Base-by-base conservation (phyloP, 2,888 invertebrate species). In the Lycaena phlaeas region DNA sequence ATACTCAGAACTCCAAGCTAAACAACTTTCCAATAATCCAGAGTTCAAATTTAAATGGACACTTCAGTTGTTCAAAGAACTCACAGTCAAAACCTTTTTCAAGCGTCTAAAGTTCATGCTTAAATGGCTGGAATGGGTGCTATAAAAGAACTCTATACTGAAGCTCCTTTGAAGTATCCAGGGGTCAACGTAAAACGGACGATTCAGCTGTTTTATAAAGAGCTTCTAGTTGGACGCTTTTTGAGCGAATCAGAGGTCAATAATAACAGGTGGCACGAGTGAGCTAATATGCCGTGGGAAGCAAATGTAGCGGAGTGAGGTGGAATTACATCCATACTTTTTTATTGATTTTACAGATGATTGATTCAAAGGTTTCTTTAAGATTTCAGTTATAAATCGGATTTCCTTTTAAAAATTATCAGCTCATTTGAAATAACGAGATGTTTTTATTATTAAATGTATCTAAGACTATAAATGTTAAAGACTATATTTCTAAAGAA, bases 1-100 rank as follows among this genome's bases (percentile, higher is more conserved):
- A 10, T 26, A 29, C 4, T 5, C 14, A 29, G 48, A 45, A 2
- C 41, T 31, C n/a, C 36, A n/a, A n/a, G n/a, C 3, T 28, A 29
- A 12, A 27, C 34, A 22, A 10, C 36, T 26, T 6, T n/a, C n/a
- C 14, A 36, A 17, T 12, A 25, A 31, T 12, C 22, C 18, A 22
- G 28, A 27, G 41, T 27, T 41, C 43, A 28, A 9, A 4, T 9
- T 31, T 7, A 10, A 10, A 3, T 11, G 18, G 31, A 0, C 2
- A 17, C 5, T 5, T 1, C 10, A 18, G 2, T 17, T 5, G 7
- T 18, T 18, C 6, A 3, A 10, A 12, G 11, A 18, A 11, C 18
- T 31, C 17, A 10, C 31, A 4, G 10, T 18, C 7, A 1, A 18
- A 17, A 5, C 3, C 6, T 1, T 5, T 2, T 7, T 3, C 17